These are phyloP conservation scores for Hipposideros armiger DNA, from an alignment of 2,113 vertebrate genomes.

Conservation along the genomic window DNA sequence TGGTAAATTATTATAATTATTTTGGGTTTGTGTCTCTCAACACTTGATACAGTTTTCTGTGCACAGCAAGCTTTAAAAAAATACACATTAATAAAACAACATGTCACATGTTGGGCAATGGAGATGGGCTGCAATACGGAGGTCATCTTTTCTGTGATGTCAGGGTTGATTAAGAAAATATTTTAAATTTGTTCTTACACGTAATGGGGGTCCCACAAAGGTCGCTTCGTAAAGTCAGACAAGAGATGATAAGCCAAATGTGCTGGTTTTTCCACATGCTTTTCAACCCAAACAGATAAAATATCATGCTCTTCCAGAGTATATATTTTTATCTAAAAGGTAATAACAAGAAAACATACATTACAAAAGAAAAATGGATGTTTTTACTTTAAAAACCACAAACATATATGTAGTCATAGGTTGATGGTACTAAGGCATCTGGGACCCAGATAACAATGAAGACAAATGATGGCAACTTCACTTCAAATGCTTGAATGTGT, in stretches of 20 bases:
- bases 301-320: conserved; percentile 85
- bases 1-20: not conserved
- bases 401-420: no score
- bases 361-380: not conserved
- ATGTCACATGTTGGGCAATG: accelerated
- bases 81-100: not conserved
- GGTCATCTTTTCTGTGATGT: not conserved
- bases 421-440: not conserved
- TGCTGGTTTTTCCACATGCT: conserved; percentile 84
- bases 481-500: not conserved
- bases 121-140: not conserved
- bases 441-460: not conserved
- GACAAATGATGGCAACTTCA: not conserved
- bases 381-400: not conserved
- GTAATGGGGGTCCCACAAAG: conserved; percentile 88
- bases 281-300: conserved; percentile 88
- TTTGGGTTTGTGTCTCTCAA: not conserved
- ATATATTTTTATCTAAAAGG: conserved; percentile 86
- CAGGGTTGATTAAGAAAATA: not conserved
- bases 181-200: conserved; percentile 83
- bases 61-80: not conserved
- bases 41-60: not conserved
- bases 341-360: conserved; percentile 8
- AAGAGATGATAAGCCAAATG: conserved; percentile 85
- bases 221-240: conserved; percentile 86